Base-by-base conservation (phyloP, 2,888 invertebrate species). In the Andrena hattorfiana region DNA sequence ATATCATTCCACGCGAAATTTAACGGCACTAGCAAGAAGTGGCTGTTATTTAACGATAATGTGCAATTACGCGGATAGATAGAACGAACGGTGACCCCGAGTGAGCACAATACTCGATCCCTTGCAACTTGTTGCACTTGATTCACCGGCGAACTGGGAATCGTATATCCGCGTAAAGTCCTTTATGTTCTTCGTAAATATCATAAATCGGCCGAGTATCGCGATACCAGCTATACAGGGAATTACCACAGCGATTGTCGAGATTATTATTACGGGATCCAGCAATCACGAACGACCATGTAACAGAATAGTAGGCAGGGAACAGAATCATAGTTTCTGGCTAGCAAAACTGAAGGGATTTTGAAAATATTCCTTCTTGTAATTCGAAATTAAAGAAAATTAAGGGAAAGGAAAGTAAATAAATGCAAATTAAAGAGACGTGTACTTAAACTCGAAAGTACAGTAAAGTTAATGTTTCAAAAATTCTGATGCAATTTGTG, bases 51-150 rank as follows among this genome's bases (percentile, higher is more conserved):
- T 75, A 69, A 72, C 35, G 63, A 56, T 72, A 78, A 54, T 35
- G 70, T 68, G 51, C 13, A 77, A 82, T 77, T 77, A 56, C 70
- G 30, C 30, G 63, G 20, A 56, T 59, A 59, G 60, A 64, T 62
- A 77, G 56, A 42, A 48, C 51, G 62, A 42, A 35, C 59, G 32
- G 59, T 70, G 64, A 71, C 73, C 48, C 60, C 62, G 64, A 67
- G 30, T 62, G 76, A 68, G 62, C 67, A 75, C 68, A 77, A 83
- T 79, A 26, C 75, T 60, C 63, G 62, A 51, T 66, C 73, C 64
- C 78, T 84, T 80, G 85, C 85, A 88, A 89, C 88, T 89, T 89
- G 85, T 88, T 86, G 89, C 86, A 78, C 80, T 66, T 64, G 79
- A 81, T 81, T 82, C 83, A 75, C 32, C 68, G 42, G 67, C 69